A percentile compares a stretch with the other conserved stretches of the same genome.
Conservation (phyloP, 2,797 vertebrate genomes). For the Sternotherus odoratus region DNA sequence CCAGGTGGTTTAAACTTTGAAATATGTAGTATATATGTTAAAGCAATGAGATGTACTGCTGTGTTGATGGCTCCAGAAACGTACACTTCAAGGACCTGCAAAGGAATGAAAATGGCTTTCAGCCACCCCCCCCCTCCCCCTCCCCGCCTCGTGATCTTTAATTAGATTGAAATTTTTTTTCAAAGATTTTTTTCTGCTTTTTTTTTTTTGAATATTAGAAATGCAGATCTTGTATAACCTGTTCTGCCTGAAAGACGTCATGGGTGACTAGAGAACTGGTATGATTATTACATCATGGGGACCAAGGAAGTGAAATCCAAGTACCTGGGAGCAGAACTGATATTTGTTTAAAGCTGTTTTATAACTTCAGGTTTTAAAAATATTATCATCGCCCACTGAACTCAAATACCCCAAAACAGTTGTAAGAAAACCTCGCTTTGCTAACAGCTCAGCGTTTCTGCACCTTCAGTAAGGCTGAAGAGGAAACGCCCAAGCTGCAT, state of each 20-base stretch:
- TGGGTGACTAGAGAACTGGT: neutral
- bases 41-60: constrained; percentile 69
- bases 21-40: constrained; percentile 62
- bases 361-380: neutral
- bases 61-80: constrained; percentile 37
- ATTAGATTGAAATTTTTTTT: neutral
- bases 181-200: neutral
- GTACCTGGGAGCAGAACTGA: neutral
- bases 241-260: neutral
- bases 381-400: neutral
- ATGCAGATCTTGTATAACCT: neutral
- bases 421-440: neutral
- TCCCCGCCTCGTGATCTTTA: neutral
- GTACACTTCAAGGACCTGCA: constrained; percentile 51
- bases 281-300: neutral
- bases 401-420: neutral
- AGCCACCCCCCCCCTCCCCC: neutral
- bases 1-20: constrained; percentile 56
- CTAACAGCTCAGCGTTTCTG: neutral
- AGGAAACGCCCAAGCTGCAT: neutral
- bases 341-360: neutral
- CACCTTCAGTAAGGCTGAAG: neutral
- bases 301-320: neutral
- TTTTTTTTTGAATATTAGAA: constrained; percentile 8
- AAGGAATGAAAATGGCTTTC: neutral